phyloP scores from a whole-genome alignment of 2,797 vertebrate species.

The Pogoniulus pusillus region DNA sequence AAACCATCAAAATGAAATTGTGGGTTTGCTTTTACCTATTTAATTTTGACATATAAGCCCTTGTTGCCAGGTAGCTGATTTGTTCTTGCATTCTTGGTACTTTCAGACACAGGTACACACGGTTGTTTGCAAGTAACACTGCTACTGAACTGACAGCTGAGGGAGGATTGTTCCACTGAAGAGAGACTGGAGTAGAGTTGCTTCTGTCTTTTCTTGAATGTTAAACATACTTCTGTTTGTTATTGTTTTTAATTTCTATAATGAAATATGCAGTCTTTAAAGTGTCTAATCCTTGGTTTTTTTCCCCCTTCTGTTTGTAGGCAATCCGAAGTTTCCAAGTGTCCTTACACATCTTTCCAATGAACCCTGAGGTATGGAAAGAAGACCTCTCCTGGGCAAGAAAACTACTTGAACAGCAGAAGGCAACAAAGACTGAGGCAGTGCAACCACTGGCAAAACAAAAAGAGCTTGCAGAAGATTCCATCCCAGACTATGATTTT shows the following conservation, averaged over 20 bases:
- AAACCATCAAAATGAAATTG: not conserved
- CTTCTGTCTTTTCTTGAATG: not conserved
- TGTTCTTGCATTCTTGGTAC: not conserved
- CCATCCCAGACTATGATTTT: slow-evolving; percentile 92
- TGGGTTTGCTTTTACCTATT: not conserved
- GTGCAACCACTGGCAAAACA: slow-evolving; percentile 69
- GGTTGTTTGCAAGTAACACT: not conserved
- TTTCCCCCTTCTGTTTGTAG: slow-evolving; percentile 35
- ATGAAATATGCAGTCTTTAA: not conserved
- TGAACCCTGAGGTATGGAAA: slow-evolving; percentile 87
- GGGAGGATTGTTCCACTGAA: not conserved
- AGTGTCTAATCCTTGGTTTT: not conserved
- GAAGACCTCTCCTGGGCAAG: slow-evolving; percentile 92
- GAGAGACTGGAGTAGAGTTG: not conserved
- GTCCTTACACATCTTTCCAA: slow-evolving; percentile 88
- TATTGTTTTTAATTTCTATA: not conserved
- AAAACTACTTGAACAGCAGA: slow-evolving; percentile 82
- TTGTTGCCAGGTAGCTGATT: not conserved
- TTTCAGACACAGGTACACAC: no score
- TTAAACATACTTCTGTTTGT: not conserved
- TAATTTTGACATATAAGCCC: not conserved
- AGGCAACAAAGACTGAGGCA: slow-evolving; percentile 70
- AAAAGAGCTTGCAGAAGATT: slow-evolving; percentile 77
- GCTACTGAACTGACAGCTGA: no score
- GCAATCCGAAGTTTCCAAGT: slow-evolving; percentile 86